A percentile compares a stretch with the other conserved stretches of the same genome.
Evolutionary conservation across 2,888 invertebrate species (phyloP).

Genomic region (Serripes groenlandicus): DNA sequence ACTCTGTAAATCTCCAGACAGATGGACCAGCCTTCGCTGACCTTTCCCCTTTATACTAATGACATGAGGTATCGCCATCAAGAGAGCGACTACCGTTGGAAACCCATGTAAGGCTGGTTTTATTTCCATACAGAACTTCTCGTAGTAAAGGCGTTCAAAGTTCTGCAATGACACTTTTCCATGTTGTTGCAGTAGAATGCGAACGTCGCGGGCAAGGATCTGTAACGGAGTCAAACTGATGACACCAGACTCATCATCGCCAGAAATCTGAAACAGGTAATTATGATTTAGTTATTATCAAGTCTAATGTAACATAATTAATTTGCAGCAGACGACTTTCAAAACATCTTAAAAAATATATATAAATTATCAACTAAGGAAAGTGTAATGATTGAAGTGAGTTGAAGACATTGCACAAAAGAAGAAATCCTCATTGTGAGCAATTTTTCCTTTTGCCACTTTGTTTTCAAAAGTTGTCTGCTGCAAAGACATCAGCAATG

Average conservation of each 20-base stretch:
- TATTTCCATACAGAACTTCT: constrained; percentile 87
- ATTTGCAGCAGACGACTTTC: no score
- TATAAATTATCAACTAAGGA: no score
- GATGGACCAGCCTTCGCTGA: constrained; percentile 69
- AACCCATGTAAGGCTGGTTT: constrained; percentile 88
- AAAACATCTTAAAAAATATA: no score
- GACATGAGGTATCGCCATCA: constrained; percentile 88
- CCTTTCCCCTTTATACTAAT: constrained; percentile 87
- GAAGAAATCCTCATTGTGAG: no score
- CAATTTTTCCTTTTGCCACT: no score
- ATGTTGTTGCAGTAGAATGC: constrained; percentile 87
- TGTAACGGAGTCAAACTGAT: constrained; percentile 86
- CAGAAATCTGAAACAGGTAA: constrained; percentile 74
- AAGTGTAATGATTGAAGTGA: no score
- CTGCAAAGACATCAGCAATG: no score
- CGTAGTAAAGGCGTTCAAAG: constrained; percentile 78
- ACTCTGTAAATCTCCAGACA: constrained; percentile 74
- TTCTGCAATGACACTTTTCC: constrained; percentile 86
- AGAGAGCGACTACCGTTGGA: constrained; percentile 87
- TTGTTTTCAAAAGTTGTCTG: no score
- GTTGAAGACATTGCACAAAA: no score
- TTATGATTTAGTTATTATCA: no score
- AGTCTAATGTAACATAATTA: no score
- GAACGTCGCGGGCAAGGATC: constrained; percentile 88
- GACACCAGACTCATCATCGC: constrained; percentile 79